Conservation (phyloP, 2,888 invertebrate species). For the Rhorus exstirpatorius region DNA sequence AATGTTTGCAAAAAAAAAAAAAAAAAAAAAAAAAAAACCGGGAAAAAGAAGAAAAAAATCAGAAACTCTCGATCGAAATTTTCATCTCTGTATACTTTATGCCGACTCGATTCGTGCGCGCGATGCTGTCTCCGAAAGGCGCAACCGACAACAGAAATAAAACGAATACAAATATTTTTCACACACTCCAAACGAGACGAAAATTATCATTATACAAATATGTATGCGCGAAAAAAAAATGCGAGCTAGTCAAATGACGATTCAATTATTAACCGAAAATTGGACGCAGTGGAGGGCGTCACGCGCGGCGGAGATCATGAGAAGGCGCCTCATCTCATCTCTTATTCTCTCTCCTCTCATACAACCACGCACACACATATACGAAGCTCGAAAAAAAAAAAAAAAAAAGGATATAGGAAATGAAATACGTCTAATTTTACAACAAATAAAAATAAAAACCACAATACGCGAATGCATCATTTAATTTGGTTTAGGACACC, state of each 20-base stretch:
- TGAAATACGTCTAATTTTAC: slow-evolving; percentile 26
- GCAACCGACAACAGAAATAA: slow-evolving; percentile 15
- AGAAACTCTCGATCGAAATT: slow-evolving; percentile 57
- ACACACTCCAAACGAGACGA: slow-evolving; percentile 37
- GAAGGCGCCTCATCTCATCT: slow-evolving; percentile 48
- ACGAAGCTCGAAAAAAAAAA: slow-evolving; percentile 26
- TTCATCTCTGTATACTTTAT: slow-evolving; percentile 42
- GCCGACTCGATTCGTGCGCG: slow-evolving; percentile 46
- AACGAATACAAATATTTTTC: slow-evolving; percentile 17
- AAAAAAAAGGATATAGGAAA: slow-evolving; percentile 10
- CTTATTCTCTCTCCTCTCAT: slow-evolving; percentile 48
- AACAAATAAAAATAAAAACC: slow-evolving; percentile 53
- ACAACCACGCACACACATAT: slow-evolving; percentile 17
- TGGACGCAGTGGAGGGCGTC: slow-evolving; percentile 23
- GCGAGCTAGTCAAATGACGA: slow-evolving; percentile 27
- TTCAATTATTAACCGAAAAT: slow-evolving; percentile 14
- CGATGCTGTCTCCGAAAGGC: slow-evolving; percentile 36
- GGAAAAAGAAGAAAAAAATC: slow-evolving; percentile 25
- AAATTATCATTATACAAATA: slow-evolving; percentile 16
- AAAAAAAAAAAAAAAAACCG: slow-evolving; percentile 31
- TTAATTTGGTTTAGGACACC: slow-evolving; percentile 76
- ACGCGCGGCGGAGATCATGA: slow-evolving; percentile 43
- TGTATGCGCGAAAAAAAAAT: neutral
- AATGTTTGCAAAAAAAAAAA: slow-evolving; percentile 54
- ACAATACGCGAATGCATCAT: slow-evolving; percentile 69